These are phyloP conservation scores for Engystomops pustulosus DNA, from an alignment of 2,113 vertebrate species.

Conservation along the genomic window DNA sequence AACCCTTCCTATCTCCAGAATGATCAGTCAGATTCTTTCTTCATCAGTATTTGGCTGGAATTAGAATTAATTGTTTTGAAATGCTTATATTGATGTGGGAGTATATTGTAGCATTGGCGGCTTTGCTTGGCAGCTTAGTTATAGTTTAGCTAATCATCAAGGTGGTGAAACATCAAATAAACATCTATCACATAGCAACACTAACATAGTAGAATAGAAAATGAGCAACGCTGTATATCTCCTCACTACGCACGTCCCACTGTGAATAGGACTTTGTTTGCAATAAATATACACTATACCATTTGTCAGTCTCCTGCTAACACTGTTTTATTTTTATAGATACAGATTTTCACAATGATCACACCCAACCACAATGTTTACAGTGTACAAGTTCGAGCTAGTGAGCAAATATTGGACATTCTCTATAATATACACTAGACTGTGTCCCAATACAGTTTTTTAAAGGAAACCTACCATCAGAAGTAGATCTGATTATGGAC, in stretches of 20 bases:
- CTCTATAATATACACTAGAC: too few species aligned
- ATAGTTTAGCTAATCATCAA: background rate
- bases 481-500: too few species aligned
- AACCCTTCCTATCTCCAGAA: background rate
- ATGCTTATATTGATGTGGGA: background rate
- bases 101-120: background rate
- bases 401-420: background rate
- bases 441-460: too few species aligned
- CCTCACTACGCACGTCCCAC: too few species aligned
- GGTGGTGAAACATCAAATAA: background rate
- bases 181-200: too few species aligned
- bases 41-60: conserved; percentile 5
- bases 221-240: too few species aligned
- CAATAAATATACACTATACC: background rate
- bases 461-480: too few species aligned
- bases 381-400: background rate
- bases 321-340: background rate
- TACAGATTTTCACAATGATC: too few species aligned
- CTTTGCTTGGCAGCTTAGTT: background rate
- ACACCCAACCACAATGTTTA: background rate
- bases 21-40: conserved; percentile 13
- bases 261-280: background rate
- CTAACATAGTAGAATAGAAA: too few species aligned
- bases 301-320: background rate
- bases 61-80: background rate